phyloP scores from a whole-genome alignment of 2,888 invertebrate genomes.

The Ryuthela nishihirai region DNA sequence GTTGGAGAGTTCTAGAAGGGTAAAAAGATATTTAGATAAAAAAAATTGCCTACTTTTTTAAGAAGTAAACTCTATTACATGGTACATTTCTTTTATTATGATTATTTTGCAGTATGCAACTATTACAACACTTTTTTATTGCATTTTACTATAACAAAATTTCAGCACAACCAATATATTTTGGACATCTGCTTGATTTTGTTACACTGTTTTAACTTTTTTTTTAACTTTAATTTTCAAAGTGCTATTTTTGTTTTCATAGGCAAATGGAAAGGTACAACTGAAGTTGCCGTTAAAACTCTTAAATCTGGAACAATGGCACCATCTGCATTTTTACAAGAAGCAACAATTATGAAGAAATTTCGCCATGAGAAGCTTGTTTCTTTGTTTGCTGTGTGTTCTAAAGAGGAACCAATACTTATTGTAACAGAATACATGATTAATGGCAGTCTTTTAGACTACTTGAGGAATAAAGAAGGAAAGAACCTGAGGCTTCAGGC shows the following conservation, averaged over 20 bases:
- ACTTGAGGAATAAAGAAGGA: constrained; percentile 77
- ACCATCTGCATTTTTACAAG: constrained; percentile 91
- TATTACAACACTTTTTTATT: too few species aligned
- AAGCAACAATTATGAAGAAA: constrained; percentile 98
- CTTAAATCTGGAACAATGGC: constrained; percentile 96
- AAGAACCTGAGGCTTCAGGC: constrained; percentile 83
- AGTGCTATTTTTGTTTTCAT: constrained; percentile 1
- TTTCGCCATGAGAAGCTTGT: constrained; percentile 93
- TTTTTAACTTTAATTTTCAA: too few species aligned
- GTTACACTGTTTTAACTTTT: too few species aligned
- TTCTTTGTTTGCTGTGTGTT: constrained; percentile 91
- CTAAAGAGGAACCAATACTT: constrained; percentile 87
- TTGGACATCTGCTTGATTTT: too few species aligned
- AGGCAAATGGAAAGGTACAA: constrained; percentile 86
- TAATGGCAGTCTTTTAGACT: constrained; percentile 89
- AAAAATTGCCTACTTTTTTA: too few species aligned
- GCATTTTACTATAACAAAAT: too few species aligned
- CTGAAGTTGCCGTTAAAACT: constrained; percentile 97
- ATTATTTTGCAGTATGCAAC: too few species aligned
- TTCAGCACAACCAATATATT: too few species aligned
- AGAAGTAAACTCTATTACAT: too few species aligned
- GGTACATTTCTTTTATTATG: too few species aligned
- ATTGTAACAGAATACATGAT: constrained; percentile 92
- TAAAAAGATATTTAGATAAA: too few species aligned
- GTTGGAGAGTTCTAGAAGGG: too few species aligned